phyloP scores from a whole-genome alignment of 2,797 vertebrate genomes.

The Leptodactylus fallax region DNA sequence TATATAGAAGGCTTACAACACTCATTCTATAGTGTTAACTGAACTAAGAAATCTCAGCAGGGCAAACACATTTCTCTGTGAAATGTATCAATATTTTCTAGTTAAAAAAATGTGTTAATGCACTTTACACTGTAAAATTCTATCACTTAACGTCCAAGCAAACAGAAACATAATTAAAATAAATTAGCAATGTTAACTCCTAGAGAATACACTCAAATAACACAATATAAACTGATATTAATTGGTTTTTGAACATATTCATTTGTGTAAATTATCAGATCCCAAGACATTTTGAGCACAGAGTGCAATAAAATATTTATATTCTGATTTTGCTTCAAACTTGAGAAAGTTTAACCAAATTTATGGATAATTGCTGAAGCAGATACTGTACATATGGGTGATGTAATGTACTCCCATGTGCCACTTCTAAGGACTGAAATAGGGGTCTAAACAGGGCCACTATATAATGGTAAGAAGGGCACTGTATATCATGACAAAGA shows the following conservation, averaged over 20 bases:
- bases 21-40: not conserved
- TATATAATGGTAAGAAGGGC: too few relatives aligned
- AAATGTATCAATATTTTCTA: not conserved
- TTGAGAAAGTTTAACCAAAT: not conserved
- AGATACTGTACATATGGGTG: not conserved
- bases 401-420: not conserved
- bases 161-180: slow-evolving; percentile 35
- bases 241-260: slow-evolving; percentile 55
- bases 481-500: too few relatives aligned
- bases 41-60: not conserved
- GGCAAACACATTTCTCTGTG: not conserved
- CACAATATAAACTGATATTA: slow-evolving; percentile 30
- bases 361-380: not conserved
- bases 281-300: slow-evolving; percentile 11
- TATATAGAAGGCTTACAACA: too few relatives aligned
- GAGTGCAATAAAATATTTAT: slow-evolving; percentile 35
- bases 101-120: not conserved
- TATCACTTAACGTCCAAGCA: not conserved
- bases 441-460: too few relatives aligned
- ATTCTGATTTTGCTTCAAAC: not conserved
- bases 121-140: slow-evolving; percentile 4
- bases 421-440: not conserved
- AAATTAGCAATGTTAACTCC: slow-evolving; percentile 33
- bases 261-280: slow-evolving; percentile 54
- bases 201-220: slow-evolving; percentile 29